A percentile compares a stretch with the other conserved stretches of the same genome.
Evolutionary conservation across 1,140 invertebrate genomes (phyloP).

Genomic region (Sminthurinus signatus): DNA sequence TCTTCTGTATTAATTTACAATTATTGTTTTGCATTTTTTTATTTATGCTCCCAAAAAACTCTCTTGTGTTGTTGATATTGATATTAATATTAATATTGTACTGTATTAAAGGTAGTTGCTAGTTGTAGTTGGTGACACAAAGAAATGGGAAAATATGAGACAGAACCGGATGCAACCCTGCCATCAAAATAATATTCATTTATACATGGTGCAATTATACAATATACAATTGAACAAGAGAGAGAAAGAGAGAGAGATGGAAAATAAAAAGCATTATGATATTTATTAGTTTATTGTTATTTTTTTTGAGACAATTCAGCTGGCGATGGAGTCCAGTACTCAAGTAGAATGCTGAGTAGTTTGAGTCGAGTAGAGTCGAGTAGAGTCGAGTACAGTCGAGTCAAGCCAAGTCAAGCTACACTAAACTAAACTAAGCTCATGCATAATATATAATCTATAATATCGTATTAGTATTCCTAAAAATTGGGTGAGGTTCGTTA

Average conservation of each 20-base stretch:
- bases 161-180: background rate
- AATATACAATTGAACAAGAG: background rate
- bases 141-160: background rate
- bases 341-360: slow-evolving; percentile 5
- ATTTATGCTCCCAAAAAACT: too few relatives aligned
- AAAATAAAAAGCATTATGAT: background rate
- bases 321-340: background rate
- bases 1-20: too few relatives aligned
- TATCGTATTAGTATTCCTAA: too few relatives aligned
- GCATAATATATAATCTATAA: too few relatives aligned
- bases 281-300: background rate
- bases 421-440: too few relatives aligned
- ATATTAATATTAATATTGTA: too few relatives aligned
- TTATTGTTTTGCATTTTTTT: too few relatives aligned
- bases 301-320: background rate
- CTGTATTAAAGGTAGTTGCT: background rate
- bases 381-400: too few relatives aligned
- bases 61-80: too few relatives aligned
- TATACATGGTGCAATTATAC: too few relatives aligned
- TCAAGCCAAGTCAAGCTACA: too few relatives aligned
- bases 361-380: too few relatives aligned
- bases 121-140: background rate
- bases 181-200: background rate
- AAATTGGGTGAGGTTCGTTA: slow-evolving; percentile 13
- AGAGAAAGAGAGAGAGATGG: background rate